Evolutionary conservation across 1,140 invertebrate genomes (phyloP), one percentile per base, ranked within the genome.

Genomic region (Pachyrhynchus sulphureomaculatus): DNA sequence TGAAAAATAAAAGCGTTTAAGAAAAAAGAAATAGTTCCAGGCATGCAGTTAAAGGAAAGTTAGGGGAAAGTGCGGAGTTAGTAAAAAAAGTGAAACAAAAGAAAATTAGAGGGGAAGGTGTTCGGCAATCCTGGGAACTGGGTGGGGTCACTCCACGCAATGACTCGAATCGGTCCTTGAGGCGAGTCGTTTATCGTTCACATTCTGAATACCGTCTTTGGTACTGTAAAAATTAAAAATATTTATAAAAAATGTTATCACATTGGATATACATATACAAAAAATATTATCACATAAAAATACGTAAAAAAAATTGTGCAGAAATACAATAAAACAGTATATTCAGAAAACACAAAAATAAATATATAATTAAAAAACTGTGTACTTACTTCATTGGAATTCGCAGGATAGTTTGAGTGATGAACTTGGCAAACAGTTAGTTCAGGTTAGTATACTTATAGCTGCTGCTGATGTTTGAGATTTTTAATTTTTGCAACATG

Each of bases 151-250:
- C 61, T 68, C 64, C 64, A 62, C 47, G 41, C 49, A 55, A 56
- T 37, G 56, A 63, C 66, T 68, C 66, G 61, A 33, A 36, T 52
- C 21, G 36, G 59, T 63, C 52, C 60, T 53, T 34, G 9, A 54
- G 64, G 49, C 32, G 65, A 66, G 67, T 61, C 57, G 37, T 15
- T 42, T 64, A 62, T 56, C 45, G 39, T 55, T 68, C 62, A 68
- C 61, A 64, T 57, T 64, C 72, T 65, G 45, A 58, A 64, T 56
- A 69, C 54, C 39, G 34, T 34, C 65, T 62, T 32, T 49, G 65
- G 39, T 63, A 72, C 72, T 73, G 72, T 62, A 65, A 73, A 69
- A 70, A 62, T 68, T 61, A 69, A 72, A 62, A 70, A 64, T 24
- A 44, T 44, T n/a, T 57, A 58, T 15, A 61, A 55, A 55, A 55